Evolutionary conservation across 2,888 invertebrate species (phyloP).

Genomic region (Sinotaia quadrata): DNA sequence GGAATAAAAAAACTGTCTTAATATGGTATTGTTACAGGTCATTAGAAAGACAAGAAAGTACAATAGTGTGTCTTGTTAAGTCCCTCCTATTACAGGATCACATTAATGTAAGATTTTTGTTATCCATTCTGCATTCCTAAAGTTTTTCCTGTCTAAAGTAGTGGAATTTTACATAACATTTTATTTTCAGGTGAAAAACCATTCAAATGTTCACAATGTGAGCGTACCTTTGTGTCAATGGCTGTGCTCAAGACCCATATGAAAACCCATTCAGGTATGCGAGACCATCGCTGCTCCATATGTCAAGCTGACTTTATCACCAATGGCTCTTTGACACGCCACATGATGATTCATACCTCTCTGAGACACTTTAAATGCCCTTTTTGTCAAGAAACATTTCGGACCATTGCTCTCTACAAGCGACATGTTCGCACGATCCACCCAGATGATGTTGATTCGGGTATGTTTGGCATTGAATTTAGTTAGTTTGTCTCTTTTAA

Average conservation of each 20-base stretch:
- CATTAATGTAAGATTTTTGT: too few species aligned
- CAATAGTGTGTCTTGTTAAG: too few species aligned
- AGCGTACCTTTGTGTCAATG: constrained; percentile 57
- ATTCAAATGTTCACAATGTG: constrained; percentile 67
- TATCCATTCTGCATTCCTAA: too few species aligned
- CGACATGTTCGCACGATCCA: constrained; percentile 46
- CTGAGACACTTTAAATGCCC: constrained; percentile 42
- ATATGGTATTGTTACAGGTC: too few species aligned
- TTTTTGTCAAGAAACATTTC: constrained; percentile 57
- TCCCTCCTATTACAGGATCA: too few species aligned
- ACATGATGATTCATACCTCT: constrained; percentile 60
- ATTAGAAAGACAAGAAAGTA: too few species aligned
- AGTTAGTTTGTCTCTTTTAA: too few species aligned
- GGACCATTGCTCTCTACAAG: constrained; percentile 48
- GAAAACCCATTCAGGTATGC: constrained; percentile 62
- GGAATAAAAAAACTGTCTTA: too few species aligned
- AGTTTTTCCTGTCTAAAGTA: too few species aligned
- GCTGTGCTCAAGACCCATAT: constrained; percentile 65
- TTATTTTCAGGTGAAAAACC: constrained; percentile 72
- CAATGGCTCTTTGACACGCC: constrained; percentile 65
- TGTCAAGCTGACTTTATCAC: constrained; percentile 66
- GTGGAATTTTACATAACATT: too few species aligned
- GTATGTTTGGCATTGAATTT: too few species aligned
- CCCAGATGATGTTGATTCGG: too few species aligned
- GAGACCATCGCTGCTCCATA: constrained; percentile 54